These are phyloP conservation scores for Hydropsyche betteni DNA, from an alignment of 2,888 invertebrate genomes.

Conservation along the genomic window DNA sequence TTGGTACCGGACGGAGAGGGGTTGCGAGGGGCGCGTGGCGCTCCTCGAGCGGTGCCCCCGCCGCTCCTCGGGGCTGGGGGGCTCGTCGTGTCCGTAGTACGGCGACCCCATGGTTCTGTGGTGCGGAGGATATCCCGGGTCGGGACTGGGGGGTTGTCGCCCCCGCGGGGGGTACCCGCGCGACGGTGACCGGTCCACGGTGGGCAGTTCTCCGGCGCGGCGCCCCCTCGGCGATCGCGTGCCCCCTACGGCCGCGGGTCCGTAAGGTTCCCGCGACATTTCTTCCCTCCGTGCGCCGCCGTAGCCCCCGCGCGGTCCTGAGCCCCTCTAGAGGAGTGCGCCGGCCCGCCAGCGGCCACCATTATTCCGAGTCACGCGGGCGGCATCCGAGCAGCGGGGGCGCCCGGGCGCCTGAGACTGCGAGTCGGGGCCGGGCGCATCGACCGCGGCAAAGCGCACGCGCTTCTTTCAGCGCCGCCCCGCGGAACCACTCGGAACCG, in stretches of 20 bases:
- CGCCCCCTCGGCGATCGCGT: slow-evolving; percentile 71
- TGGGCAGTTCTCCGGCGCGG: slow-evolving; percentile 77
- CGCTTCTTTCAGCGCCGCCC: neutral
- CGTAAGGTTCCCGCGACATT: slow-evolving; percentile 63
- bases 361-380: slow-evolving; percentile 43
- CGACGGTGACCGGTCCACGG: slow-evolving; percentile 90
- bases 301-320: slow-evolving; percentile 7
- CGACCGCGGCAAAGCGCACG: slow-evolving; percentile 37
- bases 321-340: slow-evolving; percentile 7
- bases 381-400: slow-evolving; percentile 5
- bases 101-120: slow-evolving; percentile 70
- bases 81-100: slow-evolving; percentile 82
- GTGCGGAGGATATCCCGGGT: slow-evolving; percentile 64
- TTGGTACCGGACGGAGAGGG: slow-evolving; percentile 66
- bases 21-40: slow-evolving; percentile 75
- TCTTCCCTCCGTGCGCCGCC: slow-evolving; percentile 24
- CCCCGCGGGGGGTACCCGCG: slow-evolving; percentile 77
- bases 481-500: too few species aligned
- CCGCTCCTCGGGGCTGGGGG: slow-evolving; percentile 86
- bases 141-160: slow-evolving; percentile 62
- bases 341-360: slow-evolving; percentile 38
- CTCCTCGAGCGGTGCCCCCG: slow-evolving; percentile 85
- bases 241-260: slow-evolving; percentile 69
- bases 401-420: slow-evolving; percentile 23
- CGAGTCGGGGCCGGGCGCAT: slow-evolving; percentile 30